Evolutionary conservation across 2,888 invertebrate genomes (phyloP), one percentile per base, ranked within the genome.

Genomic region (Tetanocera ferruginea): DNA sequence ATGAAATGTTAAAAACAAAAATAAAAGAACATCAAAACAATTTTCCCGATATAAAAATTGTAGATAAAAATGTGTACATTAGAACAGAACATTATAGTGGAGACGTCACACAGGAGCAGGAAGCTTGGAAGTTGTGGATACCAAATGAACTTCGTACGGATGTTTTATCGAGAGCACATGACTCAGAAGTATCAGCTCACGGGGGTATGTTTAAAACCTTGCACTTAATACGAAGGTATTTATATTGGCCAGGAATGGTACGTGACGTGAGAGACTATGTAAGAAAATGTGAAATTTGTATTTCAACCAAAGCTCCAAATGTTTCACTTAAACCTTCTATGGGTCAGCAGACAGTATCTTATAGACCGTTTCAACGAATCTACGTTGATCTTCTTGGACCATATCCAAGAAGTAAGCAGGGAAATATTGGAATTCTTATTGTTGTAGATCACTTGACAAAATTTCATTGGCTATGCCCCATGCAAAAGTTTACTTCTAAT

Each of bases 11-110:
- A 17, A 60, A 60, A 31, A 34, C 8, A 11, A 11, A 14, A 31
- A 60, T 57, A 9, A 17, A 4, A 11, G 17, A n/a, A 37, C 9
- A 57, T 2, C 37, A 19, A 34, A 25, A 28, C 5, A 72, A 57
- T n/a, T 60, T 60, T 9, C 57, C 60, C 4, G 37, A 57, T 37
- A 17, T 37, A 57, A 57, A 14, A 72, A 72, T 60, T 2, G 51
- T 72, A 2, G 72, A 72, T n/a, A 57, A 31, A 43, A 75, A 11
- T 31, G 37, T 72, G 3, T 72, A 72, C 34, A 57, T 71, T 71
- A 51, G 71, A 5, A 55, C 52, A 2, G 34, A 55, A 28, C 28
- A 55, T 28, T 1, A 17, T 9, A 55, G 25, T 34, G 55, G 71
- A 3, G 19, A 28, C 5, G 2, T 2, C 8, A 2, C 6, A 3